Percentiles rank a stretch among this genome's conserved stretches.
Evolutionary conservation across 2,888 invertebrate species (phyloP).

Genomic region (Tuberolachnus salignus): DNA sequence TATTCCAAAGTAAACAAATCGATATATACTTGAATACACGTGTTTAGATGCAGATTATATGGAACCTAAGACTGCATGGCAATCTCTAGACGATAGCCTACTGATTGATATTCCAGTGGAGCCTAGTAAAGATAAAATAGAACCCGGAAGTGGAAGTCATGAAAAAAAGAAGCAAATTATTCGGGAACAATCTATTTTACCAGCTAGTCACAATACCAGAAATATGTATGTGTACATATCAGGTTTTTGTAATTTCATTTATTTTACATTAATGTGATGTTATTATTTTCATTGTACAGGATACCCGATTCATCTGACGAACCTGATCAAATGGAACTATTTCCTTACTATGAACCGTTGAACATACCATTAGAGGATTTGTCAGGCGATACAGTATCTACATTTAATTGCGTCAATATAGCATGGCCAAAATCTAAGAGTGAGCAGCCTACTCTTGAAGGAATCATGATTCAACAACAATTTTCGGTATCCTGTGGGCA

Average conservation of each 20-base stretch:
- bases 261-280: background rate
- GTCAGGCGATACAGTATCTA: slow-evolving; percentile 76
- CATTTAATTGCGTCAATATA: too few relatives aligned
- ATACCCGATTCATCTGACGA: slow-evolving; percentile 87
- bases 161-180: too few relatives aligned
- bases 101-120: too few relatives aligned
- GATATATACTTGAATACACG: background rate
- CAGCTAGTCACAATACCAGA: background rate
- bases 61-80: slow-evolving; percentile 82
- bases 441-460: too few relatives aligned
- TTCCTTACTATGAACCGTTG: slow-evolving; percentile 76
- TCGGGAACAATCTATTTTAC: too few relatives aligned
- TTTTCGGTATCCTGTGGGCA: background rate
- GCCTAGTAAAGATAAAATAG: slow-evolving; percentile 66
- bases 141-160: slow-evolving; percentile 79
- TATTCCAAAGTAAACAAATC: background rate
- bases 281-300: slow-evolving; percentile 61
- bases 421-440: too few relatives aligned
- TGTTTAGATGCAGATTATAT: slow-evolving; percentile 64
- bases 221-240: slow-evolving; percentile 58
- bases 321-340: slow-evolving; percentile 79
- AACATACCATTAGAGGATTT: slow-evolving; percentile 88
- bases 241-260: too few relatives aligned
- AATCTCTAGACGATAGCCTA: slow-evolving; percentile 67
- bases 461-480: slow-evolving; percentile 62